Evolutionary conservation across 2,113 vertebrate genomes (phyloP), one percentile per base, ranked within the genome.

Genomic region (Poicephalus meyeri): DNA sequence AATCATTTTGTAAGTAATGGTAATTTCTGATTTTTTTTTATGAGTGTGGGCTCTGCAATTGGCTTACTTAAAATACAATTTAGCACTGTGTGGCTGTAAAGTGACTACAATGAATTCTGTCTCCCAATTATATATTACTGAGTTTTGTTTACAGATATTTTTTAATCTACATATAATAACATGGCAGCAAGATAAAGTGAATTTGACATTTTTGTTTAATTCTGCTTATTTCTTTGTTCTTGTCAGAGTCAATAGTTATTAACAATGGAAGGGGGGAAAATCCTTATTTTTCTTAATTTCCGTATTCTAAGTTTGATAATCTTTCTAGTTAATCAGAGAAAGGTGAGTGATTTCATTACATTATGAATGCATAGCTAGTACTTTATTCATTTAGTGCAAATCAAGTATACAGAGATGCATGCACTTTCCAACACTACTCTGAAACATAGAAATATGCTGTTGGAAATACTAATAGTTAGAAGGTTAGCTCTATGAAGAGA

Each of bases 221-320:
- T 96, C 96, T 91, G 42, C 52, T 90, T 81, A 47, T 93, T 88
- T 93, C 71, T 93, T 72, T 55, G 44, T 93, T 94, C 94, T 94
- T 55, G 88, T 94, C 78, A 94, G 83, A 95, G 87, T 79, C 68
- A 92, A 58, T 96, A 83, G 94, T 86, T 97, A 76, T 96, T 94
- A 93, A 93, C 69, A 94, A 71, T 91, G 82, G 86, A 78, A 61
- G 13, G 18, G 11, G 13, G 15, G 2, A 65, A 89, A 70, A 88
- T 72, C 56, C 35, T 84, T 90, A 33, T 70, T 94, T 97, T 93
- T 88, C 50, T 84, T 95, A 56, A 88, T 95, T 61, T 96, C 71
- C 23, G 9, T 93, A 96, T 97, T 94, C 55, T 93, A 74, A 26
- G 42, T 95, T 93, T 91, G 78, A 78, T 91, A 96, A 61, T 52